A percentile compares a stretch with the other conserved stretches of the same genome.
Conservation (phyloP, 2,888 invertebrate genomes). For the Lapara coniferarum region DNA sequence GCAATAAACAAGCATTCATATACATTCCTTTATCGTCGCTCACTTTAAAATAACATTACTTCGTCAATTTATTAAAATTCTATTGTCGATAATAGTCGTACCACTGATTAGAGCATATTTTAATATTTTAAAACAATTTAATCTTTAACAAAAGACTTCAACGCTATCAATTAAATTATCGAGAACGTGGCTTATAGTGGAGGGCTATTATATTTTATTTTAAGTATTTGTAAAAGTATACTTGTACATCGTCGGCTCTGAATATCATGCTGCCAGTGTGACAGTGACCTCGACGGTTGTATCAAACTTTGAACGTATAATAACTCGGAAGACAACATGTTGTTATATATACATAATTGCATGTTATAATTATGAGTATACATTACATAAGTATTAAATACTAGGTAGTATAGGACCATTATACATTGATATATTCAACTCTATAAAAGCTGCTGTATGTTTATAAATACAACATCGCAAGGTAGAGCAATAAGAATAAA, state of each 20-base stretch:
- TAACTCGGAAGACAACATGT: conserved; percentile 16
- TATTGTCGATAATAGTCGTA: not conserved
- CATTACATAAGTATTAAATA: no score
- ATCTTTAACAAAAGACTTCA: conserved; percentile 61
- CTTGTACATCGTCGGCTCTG: not conserved
- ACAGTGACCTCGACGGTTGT: conserved; percentile 18
- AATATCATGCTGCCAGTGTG: conserved; percentile 6
- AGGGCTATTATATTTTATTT: conserved; percentile 2
- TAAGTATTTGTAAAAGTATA: not conserved
- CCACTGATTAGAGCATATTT: not conserved
- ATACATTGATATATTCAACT: not conserved
- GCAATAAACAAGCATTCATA: not conserved
- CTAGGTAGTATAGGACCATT: not conserved
- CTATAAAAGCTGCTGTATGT: conserved; percentile 6
- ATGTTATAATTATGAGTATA: not conserved
- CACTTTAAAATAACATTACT: not conserved
- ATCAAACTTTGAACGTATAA: conserved; percentile 1
- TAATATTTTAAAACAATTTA: conserved; percentile 14
- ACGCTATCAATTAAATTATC: conserved; percentile 43
- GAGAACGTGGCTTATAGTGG: conserved; percentile 13
- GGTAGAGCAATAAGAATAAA: conserved; percentile 39
- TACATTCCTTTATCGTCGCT: not conserved
- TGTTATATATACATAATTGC: conserved; percentile 1
- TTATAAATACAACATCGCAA: not conserved
- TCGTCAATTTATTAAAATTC: not conserved